A percentile compares a stretch with the other conserved stretches of the same genome.
These are phyloP conservation scores for Megaceryle maxima DNA, from an alignment of 2,113 vertebrate genomes.

Conservation along the genomic window DNA sequence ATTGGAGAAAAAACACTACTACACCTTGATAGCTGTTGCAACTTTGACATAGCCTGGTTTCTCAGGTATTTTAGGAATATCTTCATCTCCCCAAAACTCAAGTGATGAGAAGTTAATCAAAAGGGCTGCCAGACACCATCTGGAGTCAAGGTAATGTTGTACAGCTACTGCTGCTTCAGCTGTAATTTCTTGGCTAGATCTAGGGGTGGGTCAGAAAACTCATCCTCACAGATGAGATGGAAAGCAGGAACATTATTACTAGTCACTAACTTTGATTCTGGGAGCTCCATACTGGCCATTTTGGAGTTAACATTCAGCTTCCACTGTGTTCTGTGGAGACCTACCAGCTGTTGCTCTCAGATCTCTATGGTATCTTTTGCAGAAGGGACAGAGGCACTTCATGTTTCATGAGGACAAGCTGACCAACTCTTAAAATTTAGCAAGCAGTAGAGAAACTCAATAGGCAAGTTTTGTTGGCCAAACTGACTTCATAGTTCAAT, in stretches of 20 bases:
- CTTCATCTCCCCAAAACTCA: neutral
- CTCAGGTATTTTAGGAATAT: neutral
- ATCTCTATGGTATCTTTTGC: neutral
- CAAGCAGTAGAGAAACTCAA: neutral
- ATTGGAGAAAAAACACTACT: neutral
- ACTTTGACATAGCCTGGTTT: neutral
- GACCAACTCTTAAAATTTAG: neutral
- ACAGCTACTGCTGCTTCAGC: neutral
- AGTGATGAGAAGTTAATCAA: neutral
- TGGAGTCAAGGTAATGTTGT: neutral
- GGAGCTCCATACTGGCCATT: neutral
- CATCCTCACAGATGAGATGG: neutral
- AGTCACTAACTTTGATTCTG: neutral
- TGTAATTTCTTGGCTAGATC: neutral
- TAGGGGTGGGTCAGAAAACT: neutral
- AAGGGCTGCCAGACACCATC: neutral
- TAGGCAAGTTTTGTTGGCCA: neutral
- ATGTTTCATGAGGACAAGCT: accelerated
- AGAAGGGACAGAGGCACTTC: neutral
- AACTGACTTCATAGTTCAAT: neutral
- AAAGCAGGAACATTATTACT: neutral
- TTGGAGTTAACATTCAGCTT: neutral
- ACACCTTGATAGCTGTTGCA: neutral
- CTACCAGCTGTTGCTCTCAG: neutral
- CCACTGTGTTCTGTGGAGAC: neutral